Base-by-base conservation (phyloP, 2,113 vertebrate genomes). In the Nibea coibor region DNA sequence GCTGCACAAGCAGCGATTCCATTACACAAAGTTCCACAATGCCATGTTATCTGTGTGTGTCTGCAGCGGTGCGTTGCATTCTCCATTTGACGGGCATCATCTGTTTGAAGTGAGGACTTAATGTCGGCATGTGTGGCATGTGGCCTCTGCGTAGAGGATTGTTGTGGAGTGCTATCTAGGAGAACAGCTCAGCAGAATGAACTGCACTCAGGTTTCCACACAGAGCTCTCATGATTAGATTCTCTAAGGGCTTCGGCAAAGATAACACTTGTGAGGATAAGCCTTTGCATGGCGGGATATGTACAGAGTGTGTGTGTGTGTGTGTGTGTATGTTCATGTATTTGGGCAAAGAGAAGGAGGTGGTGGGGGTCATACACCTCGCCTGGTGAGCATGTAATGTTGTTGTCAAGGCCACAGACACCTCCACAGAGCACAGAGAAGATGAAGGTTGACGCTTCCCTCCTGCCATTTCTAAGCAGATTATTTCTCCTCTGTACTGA, bases 331-430 rank as follows among this genome's bases (percentile, higher is more conserved):
- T 6, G 31, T 35, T 35, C 31, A 6, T 39, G 35, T 39, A 39
- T 67, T 16, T 75, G 78, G 31, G 26, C 47, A 39, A 9, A 66
- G 66, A 65, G 71, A 54, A 5, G 53, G 66, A 5, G 5, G 56
- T 0, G n/a, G 35, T 28, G 12, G 43, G 72, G 63, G 72, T 78
- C 70, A 75, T 45, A 75, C 47, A 58, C 66, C 66, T 82, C 54
- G 64, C 77, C 78, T 81, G 74, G 82, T 74, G 80, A 88, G 81
- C 81, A 78, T 89, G 91, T 88, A 89, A 89, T 85, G 86, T 83
- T 90, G 87, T 89, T 86, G 90, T 92, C 87, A 86, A 79, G 84
- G 88, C 87, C 83, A 83, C 83, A 81, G 83, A 92, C 88, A 85
- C 88, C 84, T 85, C 72, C 58, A 57, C 88, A 76, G 78, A 63